phyloP scores from a whole-genome alignment of 2,113 vertebrate species.

The Scophthalmus maximus region DNA sequence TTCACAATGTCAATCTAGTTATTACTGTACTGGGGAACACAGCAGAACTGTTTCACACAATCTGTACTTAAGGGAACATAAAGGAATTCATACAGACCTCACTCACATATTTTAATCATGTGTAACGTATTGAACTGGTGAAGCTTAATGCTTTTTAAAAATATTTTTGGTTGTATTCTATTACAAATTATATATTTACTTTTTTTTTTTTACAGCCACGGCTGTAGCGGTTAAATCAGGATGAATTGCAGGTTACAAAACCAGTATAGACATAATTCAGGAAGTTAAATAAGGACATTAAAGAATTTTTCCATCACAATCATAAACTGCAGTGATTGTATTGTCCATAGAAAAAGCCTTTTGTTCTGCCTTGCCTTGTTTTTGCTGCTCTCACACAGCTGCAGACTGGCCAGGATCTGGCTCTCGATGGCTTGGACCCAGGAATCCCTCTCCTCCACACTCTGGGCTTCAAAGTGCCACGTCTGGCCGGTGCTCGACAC shows the following conservation, averaged over 20 bases:
- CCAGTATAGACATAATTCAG: background rate
- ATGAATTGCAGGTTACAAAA: background rate
- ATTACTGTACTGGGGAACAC: too few species aligned
- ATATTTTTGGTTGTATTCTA: background rate
- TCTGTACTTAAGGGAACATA: background rate
- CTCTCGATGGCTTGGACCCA: constrained; percentile 96
- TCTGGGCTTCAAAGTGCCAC: constrained; percentile 94
- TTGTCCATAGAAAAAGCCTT: background rate
- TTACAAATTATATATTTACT: background rate
- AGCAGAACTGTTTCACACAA: background rate
- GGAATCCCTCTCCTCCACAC: constrained; percentile 92
- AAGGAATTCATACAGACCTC: background rate
- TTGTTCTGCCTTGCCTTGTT: constrained; percentile 85
- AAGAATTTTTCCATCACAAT: background rate
- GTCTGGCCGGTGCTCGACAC: constrained; percentile 94
- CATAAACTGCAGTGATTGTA: background rate
- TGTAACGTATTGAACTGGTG: background rate
- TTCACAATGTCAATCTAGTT: too few species aligned
- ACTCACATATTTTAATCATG: background rate
- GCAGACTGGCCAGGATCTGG: constrained; percentile 95
- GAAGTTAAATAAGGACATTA: background rate
- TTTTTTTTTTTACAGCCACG: background rate
- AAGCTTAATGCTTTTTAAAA: background rate
- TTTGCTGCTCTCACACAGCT: constrained; percentile 95
- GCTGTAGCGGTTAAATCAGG: background rate